A percentile compares a stretch with the other conserved stretches of the same genome.
These are phyloP conservation scores for Morone chrysops DNA, from an alignment of 2,113 vertebrate genomes.

Conservation along the genomic window DNA sequence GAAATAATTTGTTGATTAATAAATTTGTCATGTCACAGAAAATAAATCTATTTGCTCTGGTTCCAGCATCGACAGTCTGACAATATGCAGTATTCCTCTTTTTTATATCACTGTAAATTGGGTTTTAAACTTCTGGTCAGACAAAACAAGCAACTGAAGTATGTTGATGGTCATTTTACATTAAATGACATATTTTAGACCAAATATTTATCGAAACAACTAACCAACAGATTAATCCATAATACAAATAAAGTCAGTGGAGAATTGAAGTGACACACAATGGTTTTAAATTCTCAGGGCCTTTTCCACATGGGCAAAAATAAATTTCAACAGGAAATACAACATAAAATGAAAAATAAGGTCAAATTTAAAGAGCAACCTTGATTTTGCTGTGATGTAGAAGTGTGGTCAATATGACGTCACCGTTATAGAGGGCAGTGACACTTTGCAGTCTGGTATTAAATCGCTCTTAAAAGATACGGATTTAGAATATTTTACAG, in stretches of 20 bases:
- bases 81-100: neutral
- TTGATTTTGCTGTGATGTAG: neutral
- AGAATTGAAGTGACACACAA: too few species aligned
- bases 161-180: neutral
- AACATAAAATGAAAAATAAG: neutral
- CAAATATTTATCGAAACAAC: neutral
- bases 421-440: neutral
- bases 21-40: too few species aligned
- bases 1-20: neutral
- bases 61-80: neutral
- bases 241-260: neutral
- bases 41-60: neutral
- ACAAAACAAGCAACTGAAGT: neutral
- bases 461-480: neutral
- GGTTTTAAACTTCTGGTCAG: neutral
- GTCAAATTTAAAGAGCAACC: too few species aligned
- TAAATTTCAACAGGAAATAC: neutral
- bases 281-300: too few species aligned
- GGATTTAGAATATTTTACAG: neutral
- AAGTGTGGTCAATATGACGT: too few species aligned
- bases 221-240: neutral
- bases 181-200: neutral
- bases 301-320: neutral
- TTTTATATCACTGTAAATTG: too few species aligned
- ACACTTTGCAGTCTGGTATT: neutral